These are phyloP conservation scores for Halcyon badia DNA, from an alignment of 2,797 vertebrate species.

Conservation along the genomic window DNA sequence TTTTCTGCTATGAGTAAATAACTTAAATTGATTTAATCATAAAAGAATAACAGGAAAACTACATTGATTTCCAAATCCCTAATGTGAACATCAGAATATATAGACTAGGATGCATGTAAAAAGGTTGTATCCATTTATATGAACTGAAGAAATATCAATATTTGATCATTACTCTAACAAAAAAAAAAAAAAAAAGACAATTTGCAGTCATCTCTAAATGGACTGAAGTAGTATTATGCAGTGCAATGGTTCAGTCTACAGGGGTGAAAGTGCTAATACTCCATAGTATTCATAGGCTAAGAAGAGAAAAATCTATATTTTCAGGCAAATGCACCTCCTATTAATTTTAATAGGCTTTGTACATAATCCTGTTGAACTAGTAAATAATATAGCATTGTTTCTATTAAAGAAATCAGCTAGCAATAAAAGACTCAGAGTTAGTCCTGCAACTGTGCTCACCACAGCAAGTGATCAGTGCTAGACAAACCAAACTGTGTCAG, in stretches of 20 bases:
- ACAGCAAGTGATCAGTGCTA: not conserved
- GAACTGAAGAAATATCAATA: slow-evolving; percentile 83
- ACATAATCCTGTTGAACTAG: slow-evolving; percentile 6
- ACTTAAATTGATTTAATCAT: slow-evolving; percentile 87
- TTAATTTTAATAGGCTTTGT: slow-evolving; percentile 67
- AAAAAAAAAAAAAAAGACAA: slow-evolving; percentile 76
- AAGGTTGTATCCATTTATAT: slow-evolving; percentile 81
- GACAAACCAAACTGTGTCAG: not conserved
- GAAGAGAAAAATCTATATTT: slow-evolving; percentile 78
- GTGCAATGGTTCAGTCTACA: slow-evolving; percentile 65
- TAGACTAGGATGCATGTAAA: slow-evolving; percentile 77
- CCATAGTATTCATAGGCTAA: slow-evolving; percentile 68
- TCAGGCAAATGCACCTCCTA: slow-evolving; percentile 48
- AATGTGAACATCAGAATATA: slow-evolving; percentile 84
- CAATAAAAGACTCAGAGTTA: slow-evolving; percentile 17
- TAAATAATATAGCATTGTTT: slow-evolving; percentile 56
- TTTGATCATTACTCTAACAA: slow-evolving; percentile 80
- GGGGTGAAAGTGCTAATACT: slow-evolving; percentile 67
- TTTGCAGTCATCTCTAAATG: slow-evolving; percentile 78
- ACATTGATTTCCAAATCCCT: slow-evolving; percentile 85
- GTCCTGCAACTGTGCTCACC: not conserved
- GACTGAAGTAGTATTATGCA: slow-evolving; percentile 74
- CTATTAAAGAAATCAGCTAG: slow-evolving; percentile 47
- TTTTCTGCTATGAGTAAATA: slow-evolving; percentile 88
- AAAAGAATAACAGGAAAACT: slow-evolving; percentile 87